Evolutionary conservation across 2,797 vertebrate species (phyloP), one percentile per base, ranked within the genome.

Genomic region (Sebastolobus alascanus): DNA sequence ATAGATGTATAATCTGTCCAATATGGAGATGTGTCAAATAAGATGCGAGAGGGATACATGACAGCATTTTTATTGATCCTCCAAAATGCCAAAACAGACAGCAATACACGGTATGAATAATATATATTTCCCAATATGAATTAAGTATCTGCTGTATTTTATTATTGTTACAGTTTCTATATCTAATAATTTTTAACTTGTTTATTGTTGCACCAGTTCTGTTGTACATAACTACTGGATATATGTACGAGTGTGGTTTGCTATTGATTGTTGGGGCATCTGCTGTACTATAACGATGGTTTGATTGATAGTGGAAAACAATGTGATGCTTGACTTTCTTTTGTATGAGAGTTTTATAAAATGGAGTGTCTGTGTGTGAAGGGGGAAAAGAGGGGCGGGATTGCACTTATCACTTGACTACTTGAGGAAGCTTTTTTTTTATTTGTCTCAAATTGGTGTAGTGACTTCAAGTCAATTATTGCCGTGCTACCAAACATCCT

Each of bases 131-230:
- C 87, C 90, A 79, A 65, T 92, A 92, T 87, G 74, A 94, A 86
- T 85, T 87, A 87, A 89, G 77, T 91, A 92, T 89, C 94, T 95
- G 93, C 94, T 95, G 94, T 95, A 94, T 92, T 94, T 92, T 91
- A 93, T 90, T 91, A 87, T 91, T 91, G 85, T 93, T 87, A 89
- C 90, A 90, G 84, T 93, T 92, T 92, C 84, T 95, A 82, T 91
- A 90, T 91, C 83, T 90, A 81, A 90, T 81, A 75, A 75, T 91
- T 90, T 91, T 85, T 79, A 76, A 87, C 86, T 87, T 86, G 87
- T 89, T 88, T 73, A 75, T 85, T 80, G 86, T 91, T 86, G 89
- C 88, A 89, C 86, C 90, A 75, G 90, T 92, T 89, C 71, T 89
- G 71, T 93, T 95, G 93, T 94, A 93, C 84, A 91, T 92, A 93